phyloP scores from a whole-genome alignment of 2,113 vertebrate genomes.

The Gadus macrocephalus region DNA sequence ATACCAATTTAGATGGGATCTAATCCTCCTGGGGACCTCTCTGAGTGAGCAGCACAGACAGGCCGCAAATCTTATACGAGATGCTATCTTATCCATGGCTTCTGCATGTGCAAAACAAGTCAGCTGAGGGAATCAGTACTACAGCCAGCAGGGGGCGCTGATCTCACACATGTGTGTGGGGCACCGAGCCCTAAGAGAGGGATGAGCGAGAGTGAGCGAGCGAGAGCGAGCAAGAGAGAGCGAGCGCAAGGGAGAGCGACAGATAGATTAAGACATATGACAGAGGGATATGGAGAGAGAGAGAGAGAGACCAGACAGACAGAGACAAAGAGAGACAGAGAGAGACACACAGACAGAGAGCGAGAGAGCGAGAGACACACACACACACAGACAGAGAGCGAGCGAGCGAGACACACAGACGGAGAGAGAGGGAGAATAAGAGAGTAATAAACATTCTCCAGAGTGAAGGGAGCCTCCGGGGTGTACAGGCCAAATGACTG shows the following conservation, averaged over 20 bases:
- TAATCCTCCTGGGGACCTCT: too few species aligned
- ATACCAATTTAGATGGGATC: too few species aligned
- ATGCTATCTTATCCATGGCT: too few species aligned
- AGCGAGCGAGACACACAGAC: slow-evolving; percentile 12
- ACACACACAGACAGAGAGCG: not conserved
- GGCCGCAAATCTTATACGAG: too few species aligned
- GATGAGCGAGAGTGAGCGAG: not conserved
- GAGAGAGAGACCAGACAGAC: not conserved
- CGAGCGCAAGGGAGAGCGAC: not conserved
- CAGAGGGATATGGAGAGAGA: not conserved
- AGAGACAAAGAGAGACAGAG: not conserved
- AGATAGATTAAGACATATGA: too few species aligned
- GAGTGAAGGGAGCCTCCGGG: not conserved
- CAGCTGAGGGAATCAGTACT: not conserved
- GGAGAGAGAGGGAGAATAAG: slow-evolving; percentile 1
- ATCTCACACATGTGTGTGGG: slow-evolving; percentile 23
- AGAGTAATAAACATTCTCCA: not conserved
- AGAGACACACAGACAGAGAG: not conserved
- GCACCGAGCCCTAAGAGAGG: not conserved
- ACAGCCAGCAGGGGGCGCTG: slow-evolving; percentile 60
- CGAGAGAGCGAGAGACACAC: slow-evolving; percentile 11
- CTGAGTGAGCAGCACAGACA: too few species aligned
- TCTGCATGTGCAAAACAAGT: too few species aligned
- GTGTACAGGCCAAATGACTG: not conserved
- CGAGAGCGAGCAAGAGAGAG: not conserved